Conservation (phyloP, 2,888 invertebrate species). For the Acanthopleura granulata region DNA sequence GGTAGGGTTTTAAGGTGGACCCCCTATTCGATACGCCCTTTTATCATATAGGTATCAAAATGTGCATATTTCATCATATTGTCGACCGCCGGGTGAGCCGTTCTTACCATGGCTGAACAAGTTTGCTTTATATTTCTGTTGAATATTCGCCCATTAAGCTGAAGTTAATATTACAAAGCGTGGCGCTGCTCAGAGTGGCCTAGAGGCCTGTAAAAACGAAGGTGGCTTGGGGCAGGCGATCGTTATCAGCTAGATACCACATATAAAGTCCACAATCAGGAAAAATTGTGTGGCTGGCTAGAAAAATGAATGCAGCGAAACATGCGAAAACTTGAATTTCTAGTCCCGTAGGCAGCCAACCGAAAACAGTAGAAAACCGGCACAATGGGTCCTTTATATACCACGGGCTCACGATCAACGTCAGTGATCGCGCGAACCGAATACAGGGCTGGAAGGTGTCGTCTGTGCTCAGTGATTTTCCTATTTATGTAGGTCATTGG, state of each 20-base stretch:
- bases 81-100: too few species aligned
- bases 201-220: background rate
- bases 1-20: too few species aligned
- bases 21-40: too few species aligned
- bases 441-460: background rate
- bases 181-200: background rate
- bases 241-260: background rate
- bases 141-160: background rate
- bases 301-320: constrained; percentile 12
- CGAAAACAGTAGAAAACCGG: background rate
- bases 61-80: too few species aligned
- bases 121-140: too few species aligned
- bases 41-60: too few species aligned
- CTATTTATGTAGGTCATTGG: background rate
- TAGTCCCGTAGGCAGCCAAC: constrained; percentile 11
- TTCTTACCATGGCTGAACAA: too few species aligned
- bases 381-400: constrained; percentile 13
- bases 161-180: background rate
- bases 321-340: constrained; percentile 16
- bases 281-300: background rate
- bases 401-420: background rate
- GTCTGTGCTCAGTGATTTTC: background rate
- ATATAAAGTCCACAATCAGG: background rate
- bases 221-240: background rate
- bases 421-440: background rate